These are phyloP conservation scores for Cotesia typhae DNA, from an alignment of 1,140 invertebrate genomes.

Conservation along the genomic window DNA sequence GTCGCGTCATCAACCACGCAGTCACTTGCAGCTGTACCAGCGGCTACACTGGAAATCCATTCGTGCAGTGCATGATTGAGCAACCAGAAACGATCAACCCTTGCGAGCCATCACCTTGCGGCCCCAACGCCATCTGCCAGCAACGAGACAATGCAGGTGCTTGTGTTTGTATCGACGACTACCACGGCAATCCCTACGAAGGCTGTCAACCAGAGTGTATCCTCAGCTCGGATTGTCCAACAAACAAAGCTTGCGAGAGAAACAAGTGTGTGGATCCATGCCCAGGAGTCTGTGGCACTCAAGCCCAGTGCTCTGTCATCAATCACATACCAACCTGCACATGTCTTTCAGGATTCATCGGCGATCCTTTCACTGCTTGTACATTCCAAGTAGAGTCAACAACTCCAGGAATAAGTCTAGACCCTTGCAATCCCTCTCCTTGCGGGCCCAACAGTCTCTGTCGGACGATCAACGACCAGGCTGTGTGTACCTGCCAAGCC, in stretches of 20 bases:
- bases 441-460: slow-evolving; percentile 71
- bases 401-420: slow-evolving; percentile 41
- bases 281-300: slow-evolving; percentile 67
- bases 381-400: slow-evolving; percentile 47
- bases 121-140: slow-evolving; percentile 68
- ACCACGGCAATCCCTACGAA: slow-evolving; percentile 67
- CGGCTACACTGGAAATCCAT: slow-evolving; percentile 82
- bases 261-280: slow-evolving; percentile 72
- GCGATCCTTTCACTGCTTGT: slow-evolving; percentile 70
- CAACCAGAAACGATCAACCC: slow-evolving; percentile 60
- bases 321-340: slow-evolving; percentile 75
- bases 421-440: slow-evolving; percentile 66
- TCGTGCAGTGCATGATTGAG: slow-evolving; percentile 68
- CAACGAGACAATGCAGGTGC: slow-evolving; percentile 65
- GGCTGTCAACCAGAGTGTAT: slow-evolving; percentile 70
- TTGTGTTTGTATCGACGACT: slow-evolving; percentile 67
- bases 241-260: slow-evolving; percentile 69
- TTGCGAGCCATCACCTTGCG: slow-evolving; percentile 70
- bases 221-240: slow-evolving; percentile 69
- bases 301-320: slow-evolving; percentile 69
- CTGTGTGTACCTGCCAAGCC: slow-evolving; percentile 69
- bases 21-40: slow-evolving; percentile 78
- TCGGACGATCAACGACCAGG: slow-evolving; percentile 62
- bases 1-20: slow-evolving; percentile 78
- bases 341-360: slow-evolving; percentile 68